Evolutionary conservation across 2,797 vertebrate species (phyloP).

Genomic region (Crenuchus spilurus): DNA sequence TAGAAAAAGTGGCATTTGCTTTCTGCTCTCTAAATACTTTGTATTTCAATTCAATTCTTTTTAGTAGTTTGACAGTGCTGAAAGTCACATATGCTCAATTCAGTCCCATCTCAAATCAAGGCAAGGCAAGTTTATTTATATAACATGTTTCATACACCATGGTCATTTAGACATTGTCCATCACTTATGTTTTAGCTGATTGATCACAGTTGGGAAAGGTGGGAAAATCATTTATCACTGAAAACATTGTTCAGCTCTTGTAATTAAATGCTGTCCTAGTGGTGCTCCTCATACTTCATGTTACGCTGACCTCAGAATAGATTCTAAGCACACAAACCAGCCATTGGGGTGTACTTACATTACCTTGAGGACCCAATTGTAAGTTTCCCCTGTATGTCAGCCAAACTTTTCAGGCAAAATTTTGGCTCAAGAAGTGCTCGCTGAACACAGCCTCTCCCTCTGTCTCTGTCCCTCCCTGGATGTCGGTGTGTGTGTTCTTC

Average conservation of each 20-base stretch:
- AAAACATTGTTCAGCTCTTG: background rate
- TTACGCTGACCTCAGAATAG: constrained; percentile 28
- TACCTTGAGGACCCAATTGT: constrained; percentile 12
- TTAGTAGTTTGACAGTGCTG: no score
- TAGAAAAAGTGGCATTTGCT: no score
- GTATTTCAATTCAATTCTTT: no score
- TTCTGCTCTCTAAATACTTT: no score
- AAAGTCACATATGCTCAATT: no score
- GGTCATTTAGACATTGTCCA: no score
- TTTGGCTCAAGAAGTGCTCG: constrained; percentile 8
- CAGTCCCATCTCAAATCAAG: no score
- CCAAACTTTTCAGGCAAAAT: constrained; percentile 42
- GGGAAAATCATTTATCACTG: background rate
- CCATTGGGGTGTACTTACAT: constrained; percentile 19
- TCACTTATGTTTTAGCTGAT: no score
- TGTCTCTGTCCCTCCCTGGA: constrained; percentile 64
- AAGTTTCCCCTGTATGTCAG: constrained; percentile 27
- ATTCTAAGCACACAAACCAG: constrained; percentile 13
- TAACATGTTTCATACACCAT: no score
- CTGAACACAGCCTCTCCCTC: constrained; percentile 63
- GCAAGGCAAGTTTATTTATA: no score
- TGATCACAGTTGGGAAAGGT: no score
- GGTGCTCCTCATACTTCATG: background rate
- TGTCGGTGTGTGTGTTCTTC: constrained; percentile 86
- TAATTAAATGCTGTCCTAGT: background rate